Percentiles rank a stretch among this genome's conserved stretches.
These are phyloP conservation scores for Encarsia formosa DNA, from an alignment of 2,888 invertebrate species.

Conservation along the genomic window DNA sequence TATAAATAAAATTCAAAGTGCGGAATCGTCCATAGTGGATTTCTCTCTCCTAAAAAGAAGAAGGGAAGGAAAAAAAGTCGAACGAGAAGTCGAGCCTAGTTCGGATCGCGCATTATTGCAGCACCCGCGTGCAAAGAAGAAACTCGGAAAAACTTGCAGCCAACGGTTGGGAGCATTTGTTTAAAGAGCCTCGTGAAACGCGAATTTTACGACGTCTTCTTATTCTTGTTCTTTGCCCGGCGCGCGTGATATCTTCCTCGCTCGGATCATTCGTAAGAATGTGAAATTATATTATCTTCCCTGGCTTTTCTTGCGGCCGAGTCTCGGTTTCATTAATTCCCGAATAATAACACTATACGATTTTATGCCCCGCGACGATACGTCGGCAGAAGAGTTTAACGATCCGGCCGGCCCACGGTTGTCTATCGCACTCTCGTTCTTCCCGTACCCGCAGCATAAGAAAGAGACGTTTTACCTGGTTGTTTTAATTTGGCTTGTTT, in stretches of 20 bases:
- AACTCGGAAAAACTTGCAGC: constrained; percentile 14
- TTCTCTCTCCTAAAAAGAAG: not conserved
- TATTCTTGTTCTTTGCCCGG: constrained; percentile 4
- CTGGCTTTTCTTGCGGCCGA: not conserved
- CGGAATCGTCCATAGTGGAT: not conserved
- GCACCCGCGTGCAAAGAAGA: constrained; percentile 12
- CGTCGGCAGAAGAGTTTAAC: not conserved
- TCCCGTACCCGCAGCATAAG: not conserved
- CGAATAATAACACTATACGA: constrained; percentile 27
- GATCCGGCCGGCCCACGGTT: not conserved
- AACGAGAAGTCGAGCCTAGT: not conserved
- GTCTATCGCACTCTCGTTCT: not conserved
- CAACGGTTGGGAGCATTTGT: constrained; percentile 17
- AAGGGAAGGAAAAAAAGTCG: not conserved
- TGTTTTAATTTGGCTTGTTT: not conserved
- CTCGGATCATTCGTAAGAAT: constrained; percentile 5
- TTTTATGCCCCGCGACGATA: constrained; percentile 16
- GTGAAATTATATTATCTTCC: constrained; percentile 17
- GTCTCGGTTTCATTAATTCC: constrained; percentile 23
- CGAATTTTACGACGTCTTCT: constrained; percentile 24
- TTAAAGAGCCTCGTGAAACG: constrained; percentile 29
- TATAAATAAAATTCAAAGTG: too few species aligned
- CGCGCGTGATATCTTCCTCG: not conserved
- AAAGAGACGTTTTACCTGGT: not conserved
- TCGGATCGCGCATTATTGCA: constrained; percentile 12